Evolutionary conservation across 2,113 vertebrate species (phyloP).

Genomic region (Misgurnus mizolepis): DNA sequence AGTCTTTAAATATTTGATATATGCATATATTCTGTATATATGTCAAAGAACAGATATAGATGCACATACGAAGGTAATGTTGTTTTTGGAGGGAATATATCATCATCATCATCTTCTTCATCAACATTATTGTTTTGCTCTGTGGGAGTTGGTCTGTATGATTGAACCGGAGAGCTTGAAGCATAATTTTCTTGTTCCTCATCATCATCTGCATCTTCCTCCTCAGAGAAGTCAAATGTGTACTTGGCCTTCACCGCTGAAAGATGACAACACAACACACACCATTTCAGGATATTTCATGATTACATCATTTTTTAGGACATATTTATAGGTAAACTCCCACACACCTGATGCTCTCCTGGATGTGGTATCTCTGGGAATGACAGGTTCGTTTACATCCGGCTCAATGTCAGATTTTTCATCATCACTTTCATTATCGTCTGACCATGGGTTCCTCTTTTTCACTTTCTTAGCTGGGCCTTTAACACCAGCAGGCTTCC

Average conservation of each 20-base stretch:
- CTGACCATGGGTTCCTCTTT: slow-evolving; percentile 98
- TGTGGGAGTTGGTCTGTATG: slow-evolving; percentile 82
- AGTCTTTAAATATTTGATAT: too few species aligned
- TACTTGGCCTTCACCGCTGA: slow-evolving; percentile 95
- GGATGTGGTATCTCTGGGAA: slow-evolving; percentile 91
- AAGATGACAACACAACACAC: slow-evolving; percentile 24
- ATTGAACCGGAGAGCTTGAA: slow-evolving; percentile 79
- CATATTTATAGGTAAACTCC: neutral
- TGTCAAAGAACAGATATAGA: neutral
- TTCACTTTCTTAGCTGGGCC: slow-evolving; percentile 84
- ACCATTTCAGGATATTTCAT: neutral
- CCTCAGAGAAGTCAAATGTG: slow-evolving; percentile 97
- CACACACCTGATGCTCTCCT: slow-evolving; percentile 89
- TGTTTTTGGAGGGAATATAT: slow-evolving; percentile 78
- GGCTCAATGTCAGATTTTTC: slow-evolving; percentile 88
- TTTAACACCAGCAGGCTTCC: slow-evolving; percentile 83
- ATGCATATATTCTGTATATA: too few species aligned
- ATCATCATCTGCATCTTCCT: slow-evolving; percentile 83
- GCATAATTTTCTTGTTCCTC: slow-evolving; percentile 79
- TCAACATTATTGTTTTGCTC: slow-evolving; percentile 57
- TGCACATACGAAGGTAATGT: slow-evolving; percentile 36
- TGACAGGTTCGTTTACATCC: slow-evolving; percentile 86
- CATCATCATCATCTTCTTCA: slow-evolving; percentile 76
- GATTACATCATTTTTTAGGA: too few species aligned
- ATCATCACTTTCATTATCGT: slow-evolving; percentile 92